Conservation (phyloP, 2,888 invertebrate species). For the Panopea generosa region DNA sequence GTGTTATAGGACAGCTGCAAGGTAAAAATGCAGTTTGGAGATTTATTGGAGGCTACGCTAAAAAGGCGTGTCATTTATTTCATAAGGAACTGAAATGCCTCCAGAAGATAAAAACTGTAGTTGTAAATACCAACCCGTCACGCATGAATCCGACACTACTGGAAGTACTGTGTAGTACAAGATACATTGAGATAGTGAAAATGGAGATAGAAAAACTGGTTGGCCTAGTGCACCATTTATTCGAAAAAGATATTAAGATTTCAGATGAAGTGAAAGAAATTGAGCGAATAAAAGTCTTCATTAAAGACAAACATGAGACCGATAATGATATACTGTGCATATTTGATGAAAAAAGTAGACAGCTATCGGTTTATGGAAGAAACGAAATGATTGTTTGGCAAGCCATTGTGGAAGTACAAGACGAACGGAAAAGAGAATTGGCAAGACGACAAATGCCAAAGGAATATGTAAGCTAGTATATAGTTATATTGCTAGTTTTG, state of each 20-base stretch:
- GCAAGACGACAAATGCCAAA: slow-evolving; percentile 16
- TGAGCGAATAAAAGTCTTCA: slow-evolving; percentile 17
- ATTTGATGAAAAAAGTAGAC: slow-evolving; percentile 38
- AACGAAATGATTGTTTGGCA: slow-evolving; percentile 36
- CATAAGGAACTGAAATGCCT: slow-evolving; percentile 36
- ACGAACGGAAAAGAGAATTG: neutral
- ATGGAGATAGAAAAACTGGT: slow-evolving; percentile 50
- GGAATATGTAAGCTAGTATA: slow-evolving; percentile 52
- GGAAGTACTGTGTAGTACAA: slow-evolving; percentile 51
- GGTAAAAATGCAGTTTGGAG: slow-evolving; percentile 59
- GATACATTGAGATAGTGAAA: slow-evolving; percentile 46
- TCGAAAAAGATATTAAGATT: slow-evolving; percentile 34
- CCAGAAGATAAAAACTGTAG: slow-evolving; percentile 42
- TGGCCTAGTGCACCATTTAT: slow-evolving; percentile 47
- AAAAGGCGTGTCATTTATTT: slow-evolving; percentile 56
- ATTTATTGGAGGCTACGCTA: slow-evolving; percentile 56
- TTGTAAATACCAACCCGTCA: slow-evolving; percentile 40
- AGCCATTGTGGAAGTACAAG: slow-evolving; percentile 27
- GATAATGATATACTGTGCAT: slow-evolving; percentile 43
- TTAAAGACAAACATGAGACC: slow-evolving; percentile 29
- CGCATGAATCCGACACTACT: slow-evolving; percentile 42
- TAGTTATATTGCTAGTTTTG: no score
- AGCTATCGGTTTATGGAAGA: slow-evolving; percentile 35
- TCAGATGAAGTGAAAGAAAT: slow-evolving; percentile 22
- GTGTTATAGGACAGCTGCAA: slow-evolving; percentile 49